A percentile compares a stretch with the other conserved stretches of the same genome.
phyloP scores from a whole-genome alignment of 2,888 invertebrate species.

The Heteromyza rotundicornis region DNA sequence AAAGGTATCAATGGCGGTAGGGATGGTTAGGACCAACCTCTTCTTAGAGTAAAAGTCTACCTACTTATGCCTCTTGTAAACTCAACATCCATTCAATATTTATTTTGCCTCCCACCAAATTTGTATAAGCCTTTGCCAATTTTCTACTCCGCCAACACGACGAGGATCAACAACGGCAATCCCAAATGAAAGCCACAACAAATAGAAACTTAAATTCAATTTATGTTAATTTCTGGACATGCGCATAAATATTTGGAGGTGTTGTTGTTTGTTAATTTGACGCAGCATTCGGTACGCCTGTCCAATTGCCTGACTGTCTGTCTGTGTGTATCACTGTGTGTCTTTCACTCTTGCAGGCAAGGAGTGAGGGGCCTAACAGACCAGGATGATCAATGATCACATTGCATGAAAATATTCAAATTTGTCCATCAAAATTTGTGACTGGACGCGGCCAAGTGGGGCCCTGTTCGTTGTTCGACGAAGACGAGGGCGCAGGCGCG shows the following conservation, averaged over 20 bases:
- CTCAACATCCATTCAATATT: no score
- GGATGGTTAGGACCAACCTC: no score
- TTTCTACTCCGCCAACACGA: no score
- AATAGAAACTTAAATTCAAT: constrained; percentile 1
- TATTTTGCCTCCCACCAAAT: no score
- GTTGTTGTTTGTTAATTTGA: constrained; percentile 9
- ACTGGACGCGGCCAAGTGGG: background rate
- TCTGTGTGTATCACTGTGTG: background rate
- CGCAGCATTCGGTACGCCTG: background rate
- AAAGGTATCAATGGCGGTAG: no score
- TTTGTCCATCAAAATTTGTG: constrained; percentile 39
- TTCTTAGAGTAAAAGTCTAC: no score
- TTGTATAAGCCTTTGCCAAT: no score
- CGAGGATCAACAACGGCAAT: no score
- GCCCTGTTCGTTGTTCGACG: background rate
- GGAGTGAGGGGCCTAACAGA: background rate
- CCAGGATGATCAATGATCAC: constrained; percentile 48
- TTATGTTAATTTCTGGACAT: constrained; percentile 8
- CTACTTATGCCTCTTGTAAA: no score
- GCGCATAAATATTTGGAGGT: constrained; percentile 5
- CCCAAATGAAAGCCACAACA: no score
- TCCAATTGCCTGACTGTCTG: background rate
- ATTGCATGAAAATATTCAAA: constrained; percentile 55
- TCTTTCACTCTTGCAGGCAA: no score
- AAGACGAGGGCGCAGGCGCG: background rate